Evolutionary conservation across 1,140 invertebrate genomes (phyloP), one percentile per base, ranked within the genome.

Genomic region (Epicauta chinensis): DNA sequence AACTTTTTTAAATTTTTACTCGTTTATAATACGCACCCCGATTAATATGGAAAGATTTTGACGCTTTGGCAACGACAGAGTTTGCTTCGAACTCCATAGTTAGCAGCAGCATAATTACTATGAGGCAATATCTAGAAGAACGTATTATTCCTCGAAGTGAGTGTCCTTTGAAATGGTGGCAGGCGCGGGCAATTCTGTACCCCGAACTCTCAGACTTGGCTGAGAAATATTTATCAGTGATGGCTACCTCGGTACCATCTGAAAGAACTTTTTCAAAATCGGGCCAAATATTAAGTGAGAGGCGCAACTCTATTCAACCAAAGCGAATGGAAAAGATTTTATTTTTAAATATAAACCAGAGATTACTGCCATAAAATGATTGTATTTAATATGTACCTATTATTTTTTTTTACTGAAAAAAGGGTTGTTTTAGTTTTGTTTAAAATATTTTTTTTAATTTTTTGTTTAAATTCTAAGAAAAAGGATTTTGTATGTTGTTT

Each of bases 251-350:
- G 13, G 66, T 71, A 38, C 63, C 66, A 14, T 66, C 62, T 40
- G 69, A 71, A 60, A 59, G 67, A 35, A 61, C 64, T 7, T 72
- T 70, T 61, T 71, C 68, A 0, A 69, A 69, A 59, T 63, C 65
- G 39, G 66, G 58, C 12, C 43, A 60, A 35, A 65, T 64, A 60
- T 13, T 52, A 15, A 31, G 1, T 35, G 30, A 56, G 32, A 61
- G 47, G 51, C 54, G 60, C 46, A 51, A 48, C 46, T 60, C 53
- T 50, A 50, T 62, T 42, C 36, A 60, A 51, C 55, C 57, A 53
- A 56, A 64, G 45, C n/a, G 57, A 53, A 59, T 60, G 54, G 58
- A 60, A 57, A 62, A 58, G 44, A 41, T 61, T 53, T 58, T 63
- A 61, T 61, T 63, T 61, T 58, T 61, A 60, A 55, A 58, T 52